These are phyloP conservation scores for Corythaeola cristata DNA, from an alignment of 2,113 vertebrate species.

Conservation along the genomic window DNA sequence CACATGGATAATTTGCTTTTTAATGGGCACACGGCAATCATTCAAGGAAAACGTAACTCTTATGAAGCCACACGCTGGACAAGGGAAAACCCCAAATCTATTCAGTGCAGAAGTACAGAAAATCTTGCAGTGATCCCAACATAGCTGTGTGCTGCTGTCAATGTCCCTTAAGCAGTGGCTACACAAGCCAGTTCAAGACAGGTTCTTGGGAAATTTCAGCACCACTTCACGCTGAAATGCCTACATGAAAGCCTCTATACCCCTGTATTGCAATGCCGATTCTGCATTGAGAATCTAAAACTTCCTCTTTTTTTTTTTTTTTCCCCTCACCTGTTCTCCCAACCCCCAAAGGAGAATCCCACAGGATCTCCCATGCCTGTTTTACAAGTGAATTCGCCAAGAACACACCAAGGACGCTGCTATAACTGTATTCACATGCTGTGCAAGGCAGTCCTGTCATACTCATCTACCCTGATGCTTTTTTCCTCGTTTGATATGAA, in stretches of 20 bases:
- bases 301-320: not conserved
- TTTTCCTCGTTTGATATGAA: not conserved
- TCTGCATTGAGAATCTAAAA: not conserved
- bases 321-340: not conserved
- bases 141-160: not conserved
- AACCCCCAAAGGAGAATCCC: not conserved
- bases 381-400: not conserved
- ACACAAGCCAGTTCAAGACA: not conserved
- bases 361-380: not conserved
- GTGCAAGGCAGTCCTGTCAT: not conserved
- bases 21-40: not conserved
- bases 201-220: not conserved
- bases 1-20: not conserved
- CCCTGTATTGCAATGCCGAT: not conserved
- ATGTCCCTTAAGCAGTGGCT: not conserved
- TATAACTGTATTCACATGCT: not conserved
- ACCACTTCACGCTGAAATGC: not conserved
- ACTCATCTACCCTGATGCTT: not conserved
- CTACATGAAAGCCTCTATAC: not conserved
- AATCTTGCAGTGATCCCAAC: not conserved
- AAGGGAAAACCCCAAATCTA: not conserved
- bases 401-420: not conserved
- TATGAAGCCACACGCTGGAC: not conserved
- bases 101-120: not conserved
- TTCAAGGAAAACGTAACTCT: not conserved